These are phyloP conservation scores for Staurois parvus DNA, from an alignment of 2,797 vertebrate species.

Conservation along the genomic window DNA sequence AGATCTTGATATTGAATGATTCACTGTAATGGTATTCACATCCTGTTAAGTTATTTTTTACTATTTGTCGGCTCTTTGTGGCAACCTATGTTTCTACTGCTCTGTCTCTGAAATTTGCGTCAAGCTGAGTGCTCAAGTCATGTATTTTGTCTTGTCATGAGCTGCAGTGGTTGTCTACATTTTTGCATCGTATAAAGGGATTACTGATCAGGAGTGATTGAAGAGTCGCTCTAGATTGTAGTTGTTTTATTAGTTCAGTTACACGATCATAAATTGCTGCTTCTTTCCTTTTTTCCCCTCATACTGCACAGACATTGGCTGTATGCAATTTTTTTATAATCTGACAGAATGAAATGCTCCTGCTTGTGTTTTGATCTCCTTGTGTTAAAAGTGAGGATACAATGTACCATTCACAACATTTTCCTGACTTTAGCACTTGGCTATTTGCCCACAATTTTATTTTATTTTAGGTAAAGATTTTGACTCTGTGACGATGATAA, in stretches of 20 bases:
- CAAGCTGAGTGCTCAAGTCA: constrained; percentile 17
- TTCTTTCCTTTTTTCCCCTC: neutral
- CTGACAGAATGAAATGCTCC: constrained; percentile 11
- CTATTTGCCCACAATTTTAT: neutral
- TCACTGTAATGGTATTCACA: constrained; percentile 41
- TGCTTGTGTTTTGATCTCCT: neutral
- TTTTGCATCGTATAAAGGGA: constrained; percentile 36
- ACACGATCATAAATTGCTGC: constrained; percentile 49
- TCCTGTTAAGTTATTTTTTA: constrained; percentile 44
- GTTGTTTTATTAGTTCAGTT: constrained; percentile 22
- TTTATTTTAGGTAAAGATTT: neutral
- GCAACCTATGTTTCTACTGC: neutral
- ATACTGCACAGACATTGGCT: neutral
- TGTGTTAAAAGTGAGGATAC: constrained; percentile 49
- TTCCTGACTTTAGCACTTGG: constrained; percentile 67
- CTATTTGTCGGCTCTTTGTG: constrained; percentile 23
- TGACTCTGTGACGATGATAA: constrained; percentile 27
- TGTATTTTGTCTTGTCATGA: neutral
- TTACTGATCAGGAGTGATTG: constrained; percentile 31
- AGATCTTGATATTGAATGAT: constrained; percentile 14
- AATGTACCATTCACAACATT: constrained; percentile 64
- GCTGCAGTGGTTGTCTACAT: neutral
- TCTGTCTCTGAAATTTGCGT: constrained; percentile 19
- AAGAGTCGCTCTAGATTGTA: constrained; percentile 21
- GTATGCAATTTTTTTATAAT: constrained; percentile 34